Evolutionary conservation across 1,140 invertebrate genomes (phyloP).

Genomic region (Tenebrio molitor): DNA sequence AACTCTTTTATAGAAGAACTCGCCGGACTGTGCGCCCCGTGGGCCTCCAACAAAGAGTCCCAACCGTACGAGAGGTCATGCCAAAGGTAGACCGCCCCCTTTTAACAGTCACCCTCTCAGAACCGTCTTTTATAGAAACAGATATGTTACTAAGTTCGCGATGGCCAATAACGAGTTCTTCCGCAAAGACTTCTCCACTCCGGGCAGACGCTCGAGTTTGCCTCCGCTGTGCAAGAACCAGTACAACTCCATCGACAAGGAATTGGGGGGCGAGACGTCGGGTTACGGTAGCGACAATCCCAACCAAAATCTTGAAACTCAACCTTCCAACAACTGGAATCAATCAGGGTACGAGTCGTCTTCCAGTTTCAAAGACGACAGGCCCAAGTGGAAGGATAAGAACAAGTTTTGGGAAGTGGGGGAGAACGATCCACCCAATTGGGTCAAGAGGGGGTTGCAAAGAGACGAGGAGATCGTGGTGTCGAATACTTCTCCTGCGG

Average conservation of each 20-base stretch:
- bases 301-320: constrained; percentile 52
- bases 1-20: constrained; percentile 76
- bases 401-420: constrained; percentile 78
- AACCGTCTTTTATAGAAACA: constrained; percentile 44
- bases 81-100: constrained; percentile 49
- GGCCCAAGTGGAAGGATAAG: constrained; percentile 77
- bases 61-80: constrained; percentile 49
- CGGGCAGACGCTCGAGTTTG: constrained; percentile 54
- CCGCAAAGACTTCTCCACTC: constrained; percentile 12
- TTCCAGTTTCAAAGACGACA: constrained; percentile 70
- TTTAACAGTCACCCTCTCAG: not conserved
- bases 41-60: constrained; percentile 63
- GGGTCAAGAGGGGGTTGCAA: constrained; percentile 74
- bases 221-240: constrained; percentile 63
- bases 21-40: constrained; percentile 71
- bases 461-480: constrained; percentile 64
- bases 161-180: constrained; percentile 44
- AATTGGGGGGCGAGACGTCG: constrained; percentile 77
- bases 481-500: constrained; percentile 62
- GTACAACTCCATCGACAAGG: constrained; percentile 61
- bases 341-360: constrained; percentile 43
- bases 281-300: constrained; percentile 80
- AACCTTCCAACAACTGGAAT: constrained; percentile 47
- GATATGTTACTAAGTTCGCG: constrained; percentile 53
- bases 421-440: constrained; percentile 70